A percentile compares a stretch with the other conserved stretches of the same genome.
phyloP scores from a whole-genome alignment of 2,888 invertebrate genomes.

The Notodonta dromedarius region DNA sequence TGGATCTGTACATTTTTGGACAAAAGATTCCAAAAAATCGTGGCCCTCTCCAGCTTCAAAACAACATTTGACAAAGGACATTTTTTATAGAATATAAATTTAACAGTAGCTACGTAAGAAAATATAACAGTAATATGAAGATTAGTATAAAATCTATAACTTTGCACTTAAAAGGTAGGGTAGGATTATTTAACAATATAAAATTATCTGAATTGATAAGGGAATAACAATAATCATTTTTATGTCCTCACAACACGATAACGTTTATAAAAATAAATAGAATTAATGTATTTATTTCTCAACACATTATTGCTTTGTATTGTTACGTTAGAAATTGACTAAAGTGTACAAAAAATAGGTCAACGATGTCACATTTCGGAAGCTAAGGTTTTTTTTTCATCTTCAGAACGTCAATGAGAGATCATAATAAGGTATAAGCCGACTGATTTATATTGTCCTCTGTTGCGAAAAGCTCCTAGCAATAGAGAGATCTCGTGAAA shows the following conservation, averaged over 20 bases:
- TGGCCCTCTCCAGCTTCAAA: constrained; percentile 90
- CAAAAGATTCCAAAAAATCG: constrained; percentile 89
- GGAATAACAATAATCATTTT: constrained; percentile 28
- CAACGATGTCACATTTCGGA: constrained; percentile 63
- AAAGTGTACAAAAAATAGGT: constrained; percentile 49
- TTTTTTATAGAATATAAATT: constrained; percentile 47
- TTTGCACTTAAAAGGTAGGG: constrained; percentile 25
- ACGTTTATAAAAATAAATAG: constrained; percentile 27
- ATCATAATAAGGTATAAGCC: constrained; percentile 46
- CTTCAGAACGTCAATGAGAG: constrained; percentile 56
- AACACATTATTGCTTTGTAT: constrained; percentile 23
- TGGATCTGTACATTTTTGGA: constrained; percentile 92
- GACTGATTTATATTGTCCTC: constrained; percentile 32
- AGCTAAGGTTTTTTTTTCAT: constrained; percentile 47
- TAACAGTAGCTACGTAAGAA: constrained; percentile 18
- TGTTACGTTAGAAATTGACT: constrained; percentile 38
- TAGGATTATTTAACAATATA: constrained; percentile 13
- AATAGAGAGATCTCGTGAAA: constrained; percentile 26
- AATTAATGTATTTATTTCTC: constrained; percentile 18
- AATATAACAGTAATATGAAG: constrained; percentile 5
- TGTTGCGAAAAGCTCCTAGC: constrained; percentile 3
- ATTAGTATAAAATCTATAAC: constrained; percentile 18
- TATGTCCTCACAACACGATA: constrained; percentile 33
- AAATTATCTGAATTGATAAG: constrained; percentile 11
- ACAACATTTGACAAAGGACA: constrained; percentile 91